Evolutionary conservation across 2,113 vertebrate species (phyloP), one percentile per base, ranked within the genome.

Genomic region (Rhagologus leucostigma): DNA sequence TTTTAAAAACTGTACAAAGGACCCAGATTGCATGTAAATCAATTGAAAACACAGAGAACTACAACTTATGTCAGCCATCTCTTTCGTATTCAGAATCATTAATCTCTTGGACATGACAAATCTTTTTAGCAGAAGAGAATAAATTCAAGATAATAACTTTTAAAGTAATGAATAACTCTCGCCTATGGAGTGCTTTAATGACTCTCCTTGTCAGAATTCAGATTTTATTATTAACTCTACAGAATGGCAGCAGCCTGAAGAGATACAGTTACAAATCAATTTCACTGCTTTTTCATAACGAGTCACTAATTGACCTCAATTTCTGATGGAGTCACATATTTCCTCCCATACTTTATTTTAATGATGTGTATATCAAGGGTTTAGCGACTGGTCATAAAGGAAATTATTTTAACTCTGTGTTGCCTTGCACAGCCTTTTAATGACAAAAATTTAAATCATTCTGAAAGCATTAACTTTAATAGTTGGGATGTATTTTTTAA

Each of bases 261-360:
- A 97, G 95, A 94, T 95, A 97, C 22, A 88, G 94, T 97, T 97
- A 91, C 96, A 98, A 98, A 98, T 98, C 97, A 98, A 96, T 98
- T 98, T 98, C 95, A 95, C 86, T 96, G 71, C 85, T 96, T 27
- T 76, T 96, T 98, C 88, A 97, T 97, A 98, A 98, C 16, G 35
- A 97, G 95, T 95, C 89, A 92, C 96, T 98, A 98, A 98, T 98
- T 98, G 97, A 98, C 97, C 97, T 97, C 97, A 96, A 70, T 98
- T 97, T 97, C 94, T 97, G 87, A 97, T 93, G 96, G 42, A 96
- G 95, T 97, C 95, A 55, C 80, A 78, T 94, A 97, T 98, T 97
- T 97, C 93, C 85, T 97, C 93, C 70, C 69, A 88, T 96, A 87
- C 74, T 97, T 97, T 97, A 97, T 96, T 97, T 97, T 97, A 97